A percentile compares a stretch with the other conserved stretches of the same genome.
Evolutionary conservation across 35 echinoderm and acorn worm species (phyloP).

Genomic region (Lytechinus variegatus): DNA sequence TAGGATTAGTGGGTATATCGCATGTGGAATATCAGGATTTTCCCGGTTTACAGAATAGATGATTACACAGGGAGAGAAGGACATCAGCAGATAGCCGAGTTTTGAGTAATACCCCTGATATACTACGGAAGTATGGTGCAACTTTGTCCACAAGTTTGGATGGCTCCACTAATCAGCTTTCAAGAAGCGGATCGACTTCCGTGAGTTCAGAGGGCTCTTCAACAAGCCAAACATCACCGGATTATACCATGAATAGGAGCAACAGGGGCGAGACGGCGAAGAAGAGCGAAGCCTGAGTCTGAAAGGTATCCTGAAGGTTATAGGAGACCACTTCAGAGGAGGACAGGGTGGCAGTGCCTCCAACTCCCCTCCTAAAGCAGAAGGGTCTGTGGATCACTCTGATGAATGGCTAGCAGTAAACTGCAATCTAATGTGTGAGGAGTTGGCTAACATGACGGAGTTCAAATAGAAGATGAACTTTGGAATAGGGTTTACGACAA

Average conservation of each 20-base stretch:
- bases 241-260: conserved; percentile 16
- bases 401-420: conserved; percentile 46
- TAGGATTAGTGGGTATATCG: neutral
- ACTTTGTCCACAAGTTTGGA: conserved; percentile 28
- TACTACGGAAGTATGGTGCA: conserved; percentile 40
- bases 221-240: conserved; percentile 31
- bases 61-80: conserved; percentile 22
- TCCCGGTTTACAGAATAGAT: neutral
- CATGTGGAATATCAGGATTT: conserved; percentile 26
- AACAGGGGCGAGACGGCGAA: conserved; percentile 29
- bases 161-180: conserved; percentile 26
- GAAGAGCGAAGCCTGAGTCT: conserved; percentile 39
- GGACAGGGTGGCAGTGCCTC: conserved; percentile 34
- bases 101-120: conserved; percentile 38
- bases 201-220: conserved; percentile 6
- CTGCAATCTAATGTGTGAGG: conserved; percentile 26
- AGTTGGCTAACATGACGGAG: conserved; percentile 39
- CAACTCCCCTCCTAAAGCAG: conserved; percentile 26
- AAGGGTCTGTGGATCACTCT: conserved; percentile 8
- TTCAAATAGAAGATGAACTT: conserved; percentile 27
- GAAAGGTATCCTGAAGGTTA: conserved; percentile 23
- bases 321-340: conserved; percentile 50
- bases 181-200: conserved; percentile 4
- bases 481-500: conserved; percentile 40
- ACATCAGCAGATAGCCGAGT: conserved; percentile 43